phyloP scores from a whole-genome alignment of 2,797 vertebrate species.

The Hybognathus amarus region DNA sequence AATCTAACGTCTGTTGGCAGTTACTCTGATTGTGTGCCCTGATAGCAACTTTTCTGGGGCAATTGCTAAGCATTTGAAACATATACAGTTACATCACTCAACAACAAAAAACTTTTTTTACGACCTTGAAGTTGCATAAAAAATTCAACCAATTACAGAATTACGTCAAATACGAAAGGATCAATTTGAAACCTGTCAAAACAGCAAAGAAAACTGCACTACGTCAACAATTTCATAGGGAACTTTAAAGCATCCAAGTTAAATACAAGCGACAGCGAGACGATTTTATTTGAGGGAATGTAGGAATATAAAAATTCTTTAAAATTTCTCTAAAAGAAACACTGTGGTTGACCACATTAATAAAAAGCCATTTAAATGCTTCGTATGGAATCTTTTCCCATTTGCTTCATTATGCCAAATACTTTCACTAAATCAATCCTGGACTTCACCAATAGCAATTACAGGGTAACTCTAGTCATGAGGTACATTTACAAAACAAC shows the following conservation, averaged over 20 bases:
- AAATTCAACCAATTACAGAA: neutral
- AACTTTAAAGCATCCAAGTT: neutral
- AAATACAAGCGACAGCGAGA: neutral
- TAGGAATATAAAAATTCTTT: constrained; percentile 13
- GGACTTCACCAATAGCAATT: constrained; percentile 15
- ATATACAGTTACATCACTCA: constrained; percentile 2
- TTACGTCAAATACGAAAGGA: neutral
- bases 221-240: neutral
- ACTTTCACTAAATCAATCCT: constrained; percentile 2
- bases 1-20: constrained; percentile 36
- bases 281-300: constrained; percentile 16
- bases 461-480: neutral
- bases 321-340: constrained; percentile 23
- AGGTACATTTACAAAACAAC: neutral
- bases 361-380: constrained; percentile 27
- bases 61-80: constrained; percentile 15
- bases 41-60: neutral
- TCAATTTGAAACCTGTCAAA: neutral
- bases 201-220: neutral
- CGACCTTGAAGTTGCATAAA: neutral
- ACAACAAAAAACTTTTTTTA: neutral
- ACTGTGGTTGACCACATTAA: constrained; percentile 30
- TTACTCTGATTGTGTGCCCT: constrained; percentile 25
- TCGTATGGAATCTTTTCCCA: constrained; percentile 23
- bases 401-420: constrained; percentile 34